A percentile compares a stretch with the other conserved stretches of the same genome.
These are phyloP conservation scores for Nyctibius bracteatus DNA, from an alignment of 2,113 vertebrate genomes.

Conservation along the genomic window DNA sequence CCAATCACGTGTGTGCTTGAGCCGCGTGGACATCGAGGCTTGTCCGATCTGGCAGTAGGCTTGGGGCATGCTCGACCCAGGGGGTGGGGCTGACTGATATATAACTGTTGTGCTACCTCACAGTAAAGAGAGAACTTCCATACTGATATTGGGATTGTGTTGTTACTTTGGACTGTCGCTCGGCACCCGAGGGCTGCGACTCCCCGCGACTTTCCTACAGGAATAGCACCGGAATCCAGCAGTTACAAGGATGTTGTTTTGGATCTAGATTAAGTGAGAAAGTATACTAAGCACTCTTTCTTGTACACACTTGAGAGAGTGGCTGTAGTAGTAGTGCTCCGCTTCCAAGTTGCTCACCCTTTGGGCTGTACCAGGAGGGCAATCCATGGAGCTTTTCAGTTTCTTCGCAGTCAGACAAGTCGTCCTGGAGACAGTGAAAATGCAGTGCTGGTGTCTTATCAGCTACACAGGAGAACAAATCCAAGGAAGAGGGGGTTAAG, in stretches of 20 bases:
- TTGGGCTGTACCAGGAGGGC: neutral
- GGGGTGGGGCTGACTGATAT: too few species aligned
- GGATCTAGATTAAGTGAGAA: neutral
- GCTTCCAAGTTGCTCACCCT: neutral
- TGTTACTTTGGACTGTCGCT: too few species aligned
- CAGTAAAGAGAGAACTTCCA: too few species aligned
- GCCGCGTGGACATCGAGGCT: too few species aligned
- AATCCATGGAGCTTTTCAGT: neutral
- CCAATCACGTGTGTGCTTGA: too few species aligned
- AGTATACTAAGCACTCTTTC: neutral
- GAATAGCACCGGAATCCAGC: neutral
- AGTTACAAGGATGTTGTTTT: neutral
- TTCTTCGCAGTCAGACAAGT: neutral
- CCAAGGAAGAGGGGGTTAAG: neutral
- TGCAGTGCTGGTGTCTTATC: neutral
- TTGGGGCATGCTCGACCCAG: too few species aligned
- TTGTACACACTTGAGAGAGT: neutral
- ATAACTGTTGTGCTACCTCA: too few species aligned
- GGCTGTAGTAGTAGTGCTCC: neutral
- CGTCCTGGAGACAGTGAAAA: neutral
- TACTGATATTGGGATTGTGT: too few species aligned
- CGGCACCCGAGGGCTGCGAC: too few species aligned
- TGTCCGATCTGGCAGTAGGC: too few species aligned
- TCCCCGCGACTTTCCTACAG: too few species aligned
- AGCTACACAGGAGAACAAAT: neutral